A percentile compares a stretch with the other conserved stretches of the same genome.
phyloP scores from a whole-genome alignment of 1,140 invertebrate species.

The Fopius arisanus region DNA sequence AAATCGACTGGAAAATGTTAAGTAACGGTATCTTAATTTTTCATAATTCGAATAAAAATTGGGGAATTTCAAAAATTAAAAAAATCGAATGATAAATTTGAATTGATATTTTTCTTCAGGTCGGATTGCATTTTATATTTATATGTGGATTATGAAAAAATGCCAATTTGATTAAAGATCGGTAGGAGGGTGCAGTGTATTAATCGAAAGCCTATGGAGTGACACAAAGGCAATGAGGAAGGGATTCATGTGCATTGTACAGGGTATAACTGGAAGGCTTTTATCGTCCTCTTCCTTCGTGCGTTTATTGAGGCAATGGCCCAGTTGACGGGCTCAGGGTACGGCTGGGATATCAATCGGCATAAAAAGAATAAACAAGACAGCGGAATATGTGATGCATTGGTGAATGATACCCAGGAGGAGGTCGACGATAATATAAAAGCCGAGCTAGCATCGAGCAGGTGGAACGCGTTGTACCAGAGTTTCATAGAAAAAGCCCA shows the following conservation, averaged over 20 bases:
- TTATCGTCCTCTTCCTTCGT: background rate
- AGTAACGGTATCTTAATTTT: too few relatives aligned
- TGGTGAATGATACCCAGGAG: slow-evolving; percentile 12
- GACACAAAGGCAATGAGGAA: background rate
- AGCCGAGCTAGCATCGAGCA: slow-evolving; percentile 22
- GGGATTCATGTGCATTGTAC: background rate
- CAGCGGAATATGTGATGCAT: background rate
- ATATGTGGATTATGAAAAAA: background rate
- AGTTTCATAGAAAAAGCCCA: background rate
- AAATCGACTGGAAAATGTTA: too few relatives aligned
- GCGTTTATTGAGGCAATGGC: background rate
- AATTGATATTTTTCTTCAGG: too few relatives aligned
- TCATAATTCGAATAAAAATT: too few relatives aligned
- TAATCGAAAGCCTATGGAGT: background rate
- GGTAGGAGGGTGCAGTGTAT: background rate
- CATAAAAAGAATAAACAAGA: background rate
- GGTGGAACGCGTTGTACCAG: slow-evolving; percentile 18
- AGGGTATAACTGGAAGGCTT: background rate
- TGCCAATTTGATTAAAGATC: background rate
- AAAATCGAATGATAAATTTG: too few relatives aligned
- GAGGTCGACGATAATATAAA: slow-evolving; percentile 26
- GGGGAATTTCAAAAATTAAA: too few relatives aligned
- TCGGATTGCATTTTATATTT: background rate
- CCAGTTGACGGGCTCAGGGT: background rate
- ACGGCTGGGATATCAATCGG: background rate